These are phyloP conservation scores for Schizotus pectinicornis DNA, from an alignment of 2,888 invertebrate species.

Conservation along the genomic window DNA sequence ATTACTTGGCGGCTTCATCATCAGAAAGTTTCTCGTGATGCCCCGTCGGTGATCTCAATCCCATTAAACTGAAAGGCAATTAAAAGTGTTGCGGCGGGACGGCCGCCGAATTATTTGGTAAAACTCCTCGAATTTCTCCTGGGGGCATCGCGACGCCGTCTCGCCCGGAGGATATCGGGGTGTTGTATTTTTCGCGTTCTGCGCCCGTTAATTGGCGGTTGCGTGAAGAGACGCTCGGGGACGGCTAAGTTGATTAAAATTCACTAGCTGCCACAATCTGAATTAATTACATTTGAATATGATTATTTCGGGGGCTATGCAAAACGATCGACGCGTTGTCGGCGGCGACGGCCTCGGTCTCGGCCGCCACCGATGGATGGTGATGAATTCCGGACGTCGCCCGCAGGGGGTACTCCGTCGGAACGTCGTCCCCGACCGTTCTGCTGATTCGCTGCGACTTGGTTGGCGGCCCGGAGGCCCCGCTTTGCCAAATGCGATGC, in stretches of 20 bases:
- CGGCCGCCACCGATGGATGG: too few species aligned
- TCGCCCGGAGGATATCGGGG: slow-evolving; percentile 4
- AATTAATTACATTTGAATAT: slow-evolving; percentile 36
- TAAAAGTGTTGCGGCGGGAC: slow-evolving; percentile 16
- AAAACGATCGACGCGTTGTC: slow-evolving; percentile 27
- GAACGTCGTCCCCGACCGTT: too few species aligned
- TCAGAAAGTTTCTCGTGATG: slow-evolving; percentile 12
- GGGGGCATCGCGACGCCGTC: slow-evolving; percentile 13
- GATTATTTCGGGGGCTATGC: slow-evolving; percentile 28
- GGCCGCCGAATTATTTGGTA: slow-evolving; percentile 22
- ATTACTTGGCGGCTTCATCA: slow-evolving; percentile 18
- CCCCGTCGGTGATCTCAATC: slow-evolving; percentile 22
- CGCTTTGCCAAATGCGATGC: slow-evolving; percentile 18
- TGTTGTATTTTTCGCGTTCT: neutral
- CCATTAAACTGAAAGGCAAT: slow-evolving; percentile 26
- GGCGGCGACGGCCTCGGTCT: neutral
- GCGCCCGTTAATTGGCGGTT: slow-evolving; percentile 20
- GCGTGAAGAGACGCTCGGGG: slow-evolving; percentile 7
- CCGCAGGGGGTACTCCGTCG: neutral
- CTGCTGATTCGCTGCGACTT: slow-evolving; percentile 1
- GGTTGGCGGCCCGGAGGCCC: slow-evolving; percentile 7
- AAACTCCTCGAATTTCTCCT: slow-evolving; percentile 16
- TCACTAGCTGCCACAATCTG: slow-evolving; percentile 29
- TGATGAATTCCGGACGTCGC: slow-evolving; percentile 16
- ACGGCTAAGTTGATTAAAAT: slow-evolving; percentile 25